A percentile compares a stretch with the other conserved stretches of the same genome.
These are phyloP conservation scores for Panthera tigris DNA, from an alignment of 2,113 vertebrate genomes.

Conservation along the genomic window DNA sequence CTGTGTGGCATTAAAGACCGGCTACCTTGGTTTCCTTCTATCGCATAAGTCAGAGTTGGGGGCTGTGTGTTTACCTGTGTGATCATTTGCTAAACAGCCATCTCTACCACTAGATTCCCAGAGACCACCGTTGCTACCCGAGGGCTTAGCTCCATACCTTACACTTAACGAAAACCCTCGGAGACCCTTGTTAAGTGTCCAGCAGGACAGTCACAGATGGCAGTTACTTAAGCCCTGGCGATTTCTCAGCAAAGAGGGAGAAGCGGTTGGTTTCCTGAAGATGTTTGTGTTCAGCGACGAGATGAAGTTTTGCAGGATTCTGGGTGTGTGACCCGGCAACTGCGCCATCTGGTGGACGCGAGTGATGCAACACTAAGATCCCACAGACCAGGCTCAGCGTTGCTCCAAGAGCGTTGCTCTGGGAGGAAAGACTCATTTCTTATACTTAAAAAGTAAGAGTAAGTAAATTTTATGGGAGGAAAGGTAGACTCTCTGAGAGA, in stretches of 20 bases:
- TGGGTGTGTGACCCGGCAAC: neutral
- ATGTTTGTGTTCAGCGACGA: neutral
- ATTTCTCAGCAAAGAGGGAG: neutral
- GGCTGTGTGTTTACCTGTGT: neutral
- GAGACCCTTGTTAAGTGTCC: neutral
- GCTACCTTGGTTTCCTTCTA: neutral
- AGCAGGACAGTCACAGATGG: neutral
- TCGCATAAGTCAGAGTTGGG: neutral
- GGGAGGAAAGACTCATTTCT: neutral
- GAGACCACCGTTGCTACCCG: neutral
- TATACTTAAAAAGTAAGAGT: neutral
- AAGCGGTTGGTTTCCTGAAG: neutral
- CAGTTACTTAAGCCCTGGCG: neutral
- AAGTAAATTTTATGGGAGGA: neutral
- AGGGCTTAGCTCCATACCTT: neutral
- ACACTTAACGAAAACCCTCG: neutral
- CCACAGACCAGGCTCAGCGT: neutral
- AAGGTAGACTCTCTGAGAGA: neutral
- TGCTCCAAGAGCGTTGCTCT: neutral
- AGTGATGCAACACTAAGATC: neutral
- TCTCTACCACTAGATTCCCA: neutral
- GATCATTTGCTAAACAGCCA: neutral
- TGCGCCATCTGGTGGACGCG: slow-evolving; percentile 62
- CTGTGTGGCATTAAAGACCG: neutral
- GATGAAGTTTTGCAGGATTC: neutral